Base-by-base conservation (phyloP, 2,797 vertebrate genomes). In the Phalanger gymnotis region DNA sequence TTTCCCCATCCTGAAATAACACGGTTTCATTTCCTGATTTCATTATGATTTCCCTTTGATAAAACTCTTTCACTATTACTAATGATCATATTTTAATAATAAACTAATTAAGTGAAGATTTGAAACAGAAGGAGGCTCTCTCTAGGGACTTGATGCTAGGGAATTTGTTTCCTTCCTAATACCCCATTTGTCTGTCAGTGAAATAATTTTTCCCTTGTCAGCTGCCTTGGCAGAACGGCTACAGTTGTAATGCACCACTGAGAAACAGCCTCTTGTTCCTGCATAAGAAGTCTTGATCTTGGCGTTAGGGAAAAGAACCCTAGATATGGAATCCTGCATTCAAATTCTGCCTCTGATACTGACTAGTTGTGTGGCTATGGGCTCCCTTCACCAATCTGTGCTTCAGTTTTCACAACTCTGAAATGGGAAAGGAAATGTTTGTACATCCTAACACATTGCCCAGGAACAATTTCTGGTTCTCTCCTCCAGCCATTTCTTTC, bases 11-110 rank as follows among this genome's bases (percentile, higher is more conserved):
- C 87, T 28, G 54, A 91, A 96, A 95, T 92, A 94, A 96, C 81
- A 92, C 40, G 93, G 93, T 92, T 53, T 93, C 90, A 95, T 96
- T 96, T 95, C 93, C 91, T 93, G 93, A 94, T 93, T 93, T 94
- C 90, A 96, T 90, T 52, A 94, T 53, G 61, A 91, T 91, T 92
- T 66, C 94, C 91, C 94, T 96, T 90, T 93, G 93, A 73, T 56
- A 94, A 90, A 92, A 93, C 47, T 53, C 34, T 87, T 27, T 87
- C 73, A 87, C 92, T 53, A 91, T 93, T 96, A 94, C 54, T 96
- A 96, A 93, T 93, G 55, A 73, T 81, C 92, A 66, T 87, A 95
- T 34, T 25, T 31, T 56, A 95, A 94, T 54, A 93, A 94, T 91
- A 56, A 87, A 3, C 55, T 89, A 96, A 94, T 28, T 12, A 27